Base-by-base conservation (phyloP, 2,888 invertebrate species). In the Automeris io region DNA sequence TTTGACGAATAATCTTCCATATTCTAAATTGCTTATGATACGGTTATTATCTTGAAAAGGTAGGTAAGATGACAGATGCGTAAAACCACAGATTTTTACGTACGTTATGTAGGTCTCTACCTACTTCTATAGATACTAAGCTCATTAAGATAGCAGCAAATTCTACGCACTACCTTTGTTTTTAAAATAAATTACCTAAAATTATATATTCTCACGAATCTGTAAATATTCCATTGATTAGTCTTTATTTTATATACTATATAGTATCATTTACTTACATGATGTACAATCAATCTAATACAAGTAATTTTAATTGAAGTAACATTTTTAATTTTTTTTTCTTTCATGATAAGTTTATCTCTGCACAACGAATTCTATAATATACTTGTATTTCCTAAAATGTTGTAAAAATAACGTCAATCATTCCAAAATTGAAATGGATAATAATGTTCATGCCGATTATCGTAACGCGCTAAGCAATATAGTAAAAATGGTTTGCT, bases 141-240 rank as follows among this genome's bases (percentile, higher is more conserved):
- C 60, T 57, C 71, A 68, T 78, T 78, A 78, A 72, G 75, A 72
- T 69, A 69, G 54, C 42, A 49, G 48, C 46, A 36, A 46, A 48
- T 51, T 40, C 25, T 41, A 41, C 34, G 18, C 25, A 41, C 29
- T 38, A 49, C 33, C 33, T 40, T 36, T 41, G 37, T 18, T 32
- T 41, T 46, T 36, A 35, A 35, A 40, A 16, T 35, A 31, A 33
- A 12, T 24, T 31, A 33, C 11, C 9, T 18, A 19, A 22, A 22
- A 12, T 13, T 22, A 33, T 22, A 12, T 33, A 12, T 22, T 13
- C 12, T 22, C 12, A 13, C 5, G 19, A 41, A 49, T 50, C 50
- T 37, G 54, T 49, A 51, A 52, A 56, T 60, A 37, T 43, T 25
- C 25, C 29, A 47, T n/a, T n/a, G n/a, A n/a, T n/a, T n/a, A n/a